Evolutionary conservation across 2,113 vertebrate genomes (phyloP).

Genomic region (Platysteira castanea): DNA sequence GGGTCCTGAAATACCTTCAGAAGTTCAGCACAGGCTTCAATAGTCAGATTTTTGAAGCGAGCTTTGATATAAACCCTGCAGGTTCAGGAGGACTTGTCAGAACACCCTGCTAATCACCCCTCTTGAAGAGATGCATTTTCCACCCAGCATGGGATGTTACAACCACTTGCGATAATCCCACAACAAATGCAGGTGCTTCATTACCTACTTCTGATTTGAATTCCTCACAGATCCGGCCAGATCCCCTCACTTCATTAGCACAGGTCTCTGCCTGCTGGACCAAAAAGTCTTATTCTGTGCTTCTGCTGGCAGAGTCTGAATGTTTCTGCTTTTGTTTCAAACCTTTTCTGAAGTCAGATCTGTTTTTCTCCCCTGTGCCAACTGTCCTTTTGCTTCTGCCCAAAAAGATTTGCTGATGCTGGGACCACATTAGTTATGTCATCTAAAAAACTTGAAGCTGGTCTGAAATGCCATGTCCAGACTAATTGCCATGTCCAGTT

Average conservation of each 20-base stretch:
- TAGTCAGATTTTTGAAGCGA: neutral
- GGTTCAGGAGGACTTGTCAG: slow-evolving; percentile 10
- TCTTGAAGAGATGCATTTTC: neutral
- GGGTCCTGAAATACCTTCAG: neutral
- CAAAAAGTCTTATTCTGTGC: neutral
- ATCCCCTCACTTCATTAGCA: neutral
- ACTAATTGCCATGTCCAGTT: neutral
- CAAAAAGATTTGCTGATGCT: neutral
- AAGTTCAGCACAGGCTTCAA: neutral
- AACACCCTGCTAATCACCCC: neutral
- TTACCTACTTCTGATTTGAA: slow-evolving; percentile 26
- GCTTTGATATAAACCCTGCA: neutral
- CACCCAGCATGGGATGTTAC: neutral
- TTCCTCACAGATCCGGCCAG: slow-evolving; percentile 32
- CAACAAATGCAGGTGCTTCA: slow-evolving; percentile 1
- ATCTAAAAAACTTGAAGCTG: neutral
- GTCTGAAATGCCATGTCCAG: neutral
- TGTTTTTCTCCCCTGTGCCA: neutral
- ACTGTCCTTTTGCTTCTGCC: neutral
- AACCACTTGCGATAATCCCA: neutral
- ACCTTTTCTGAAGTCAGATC: neutral
- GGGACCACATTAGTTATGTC: neutral
- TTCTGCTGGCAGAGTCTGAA: neutral
- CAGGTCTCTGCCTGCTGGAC: neutral
- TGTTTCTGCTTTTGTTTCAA: neutral